phyloP scores from a whole-genome alignment of 2,888 invertebrate genomes.

The Agrochola litura region DNA sequence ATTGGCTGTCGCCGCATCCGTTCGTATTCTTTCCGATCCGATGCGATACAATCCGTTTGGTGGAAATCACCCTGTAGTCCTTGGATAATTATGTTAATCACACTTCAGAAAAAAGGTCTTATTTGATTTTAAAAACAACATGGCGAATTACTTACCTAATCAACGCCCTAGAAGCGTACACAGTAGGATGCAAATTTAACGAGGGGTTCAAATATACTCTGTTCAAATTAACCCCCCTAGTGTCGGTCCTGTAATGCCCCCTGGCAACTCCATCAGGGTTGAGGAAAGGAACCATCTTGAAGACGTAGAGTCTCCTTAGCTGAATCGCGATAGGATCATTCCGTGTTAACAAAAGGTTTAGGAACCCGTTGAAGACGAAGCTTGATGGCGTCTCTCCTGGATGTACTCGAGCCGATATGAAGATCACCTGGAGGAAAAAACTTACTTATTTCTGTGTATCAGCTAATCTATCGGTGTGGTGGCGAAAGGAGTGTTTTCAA shows the following conservation, averaged over 20 bases:
- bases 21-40: no score
- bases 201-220: slow-evolving; percentile 96
- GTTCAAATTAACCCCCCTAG: slow-evolving; percentile 96
- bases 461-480: not conserved
- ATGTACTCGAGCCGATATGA: slow-evolving; percentile 97
- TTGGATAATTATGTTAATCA: not conserved
- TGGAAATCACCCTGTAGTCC: no score
- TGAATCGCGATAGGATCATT: slow-evolving; percentile 94
- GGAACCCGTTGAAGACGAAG: slow-evolving; percentile 96
- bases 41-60: no score
- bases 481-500: not conserved
- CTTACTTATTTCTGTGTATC: not conserved
- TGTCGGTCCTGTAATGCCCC: slow-evolving; percentile 97
- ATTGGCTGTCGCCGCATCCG: no score
- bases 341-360: slow-evolving; percentile 94
- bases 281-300: slow-evolving; percentile 97
- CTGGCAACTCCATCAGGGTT: slow-evolving; percentile 97
- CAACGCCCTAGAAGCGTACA: slow-evolving; percentile 95
- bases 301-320: slow-evolving; percentile 94
- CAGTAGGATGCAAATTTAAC: slow-evolving; percentile 94
- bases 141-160: slow-evolving; percentile 88
- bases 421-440: slow-evolving; percentile 92
- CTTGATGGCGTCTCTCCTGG: slow-evolving; percentile 98
- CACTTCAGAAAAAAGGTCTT: not conserved
- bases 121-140: not conserved